Conservation (phyloP, 2,797 vertebrate genomes). For the Discoglossus pictus region DNA sequence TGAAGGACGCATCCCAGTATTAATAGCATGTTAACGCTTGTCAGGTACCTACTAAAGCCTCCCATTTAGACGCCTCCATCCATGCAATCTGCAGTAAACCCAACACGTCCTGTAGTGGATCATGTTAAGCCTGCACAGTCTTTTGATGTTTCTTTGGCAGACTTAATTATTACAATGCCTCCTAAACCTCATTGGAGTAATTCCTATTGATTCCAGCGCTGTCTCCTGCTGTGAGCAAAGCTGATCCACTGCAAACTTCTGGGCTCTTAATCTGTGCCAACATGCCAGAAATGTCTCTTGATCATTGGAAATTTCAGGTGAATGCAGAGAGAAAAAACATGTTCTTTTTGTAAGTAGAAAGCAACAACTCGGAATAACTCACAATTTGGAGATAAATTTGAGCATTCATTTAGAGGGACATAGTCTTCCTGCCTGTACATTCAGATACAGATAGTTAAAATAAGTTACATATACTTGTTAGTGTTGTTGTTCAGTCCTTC, state of each 20-base stretch:
- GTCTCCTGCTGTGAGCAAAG: constrained; percentile 55
- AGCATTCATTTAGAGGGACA: too few relatives aligned
- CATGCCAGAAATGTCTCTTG: constrained; percentile 36
- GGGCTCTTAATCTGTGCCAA: constrained; percentile 50
- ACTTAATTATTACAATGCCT: constrained; percentile 57
- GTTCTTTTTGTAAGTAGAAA: not conserved
- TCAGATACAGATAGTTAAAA: too few relatives aligned
- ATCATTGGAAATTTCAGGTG: constrained; percentile 26
- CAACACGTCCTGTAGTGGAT: constrained; percentile 28
- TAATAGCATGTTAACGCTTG: constrained; percentile 39
- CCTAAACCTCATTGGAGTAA: constrained; percentile 56
- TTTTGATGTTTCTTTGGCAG: constrained; percentile 54
- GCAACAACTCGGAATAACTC: too few relatives aligned
- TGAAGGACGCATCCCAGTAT: constrained; percentile 11
- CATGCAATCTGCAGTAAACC: constrained; percentile 44
- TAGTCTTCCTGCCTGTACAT: too few relatives aligned
- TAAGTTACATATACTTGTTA: too few relatives aligned
- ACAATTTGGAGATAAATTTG: too few relatives aligned
- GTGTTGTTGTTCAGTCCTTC: too few relatives aligned
- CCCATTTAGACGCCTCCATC: constrained; percentile 43
- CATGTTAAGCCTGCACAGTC: constrained; percentile 47
- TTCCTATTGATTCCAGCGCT: constrained; percentile 57
- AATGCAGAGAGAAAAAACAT: constrained; percentile 6
- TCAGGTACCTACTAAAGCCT: constrained; percentile 29
- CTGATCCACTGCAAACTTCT: constrained; percentile 36